These are phyloP conservation scores for Habrosyne pyritoides DNA, from an alignment of 2,888 invertebrate species.

Conservation along the genomic window DNA sequence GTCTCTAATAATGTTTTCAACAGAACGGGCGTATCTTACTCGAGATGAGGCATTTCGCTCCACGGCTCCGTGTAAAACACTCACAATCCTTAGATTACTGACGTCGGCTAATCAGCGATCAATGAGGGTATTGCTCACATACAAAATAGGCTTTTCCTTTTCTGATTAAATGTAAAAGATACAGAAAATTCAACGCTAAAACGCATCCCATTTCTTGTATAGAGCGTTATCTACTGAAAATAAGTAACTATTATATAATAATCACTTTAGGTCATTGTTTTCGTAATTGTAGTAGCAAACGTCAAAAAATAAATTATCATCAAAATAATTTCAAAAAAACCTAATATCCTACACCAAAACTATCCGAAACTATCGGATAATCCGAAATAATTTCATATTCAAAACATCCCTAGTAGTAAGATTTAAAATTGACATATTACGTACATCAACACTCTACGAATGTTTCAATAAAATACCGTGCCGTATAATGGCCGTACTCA, in stretches of 20 bases:
- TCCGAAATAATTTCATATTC: too few species aligned
- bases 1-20: conserved; percentile 1
- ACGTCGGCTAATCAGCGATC: background rate
- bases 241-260: too few species aligned
- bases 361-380: too few species aligned
- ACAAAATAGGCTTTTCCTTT: background rate
- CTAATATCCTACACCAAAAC: too few species aligned
- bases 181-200: background rate
- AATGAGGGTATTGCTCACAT: background rate
- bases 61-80: background rate
- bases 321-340: too few species aligned
- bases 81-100: background rate
- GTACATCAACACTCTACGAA: background rate
- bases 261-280: too few species aligned
- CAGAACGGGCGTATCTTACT: background rate
- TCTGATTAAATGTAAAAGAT: background rate
- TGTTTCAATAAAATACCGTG: background rate
- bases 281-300: too few species aligned
- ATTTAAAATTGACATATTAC: background rate
- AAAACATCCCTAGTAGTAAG: background rate
- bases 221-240: too few species aligned
- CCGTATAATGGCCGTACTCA: background rate
- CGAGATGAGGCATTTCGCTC: background rate
- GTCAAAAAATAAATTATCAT: too few species aligned
- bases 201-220: background rate